Conservation (phyloP, 1,140 invertebrate genomes). For the Plodia interpunctella region DNA sequence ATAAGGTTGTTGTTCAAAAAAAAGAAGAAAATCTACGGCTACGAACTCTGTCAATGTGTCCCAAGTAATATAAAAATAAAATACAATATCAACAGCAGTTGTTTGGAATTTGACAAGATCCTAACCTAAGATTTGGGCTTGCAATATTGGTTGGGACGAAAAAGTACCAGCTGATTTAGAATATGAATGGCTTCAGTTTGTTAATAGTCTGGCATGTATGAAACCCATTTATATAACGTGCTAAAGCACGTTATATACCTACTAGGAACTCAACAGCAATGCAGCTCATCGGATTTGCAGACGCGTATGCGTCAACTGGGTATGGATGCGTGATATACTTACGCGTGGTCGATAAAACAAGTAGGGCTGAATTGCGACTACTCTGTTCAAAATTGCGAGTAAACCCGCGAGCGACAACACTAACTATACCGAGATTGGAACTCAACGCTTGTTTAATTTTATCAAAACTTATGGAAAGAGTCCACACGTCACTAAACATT, state of each 20-base stretch:
- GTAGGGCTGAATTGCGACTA: constrained; percentile 6
- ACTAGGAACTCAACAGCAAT: neutral
- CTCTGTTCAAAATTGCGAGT: constrained; percentile 9
- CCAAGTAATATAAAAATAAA: no score
- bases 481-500: no score
- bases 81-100: no score
- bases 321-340: constrained; percentile 15
- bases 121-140: constrained; percentile 26
- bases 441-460: no score
- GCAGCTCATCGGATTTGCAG: constrained; percentile 13
- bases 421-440: no score
- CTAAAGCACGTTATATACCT: neutral
- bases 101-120: no score
- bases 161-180: neutral
- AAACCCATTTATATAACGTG: constrained; percentile 4
- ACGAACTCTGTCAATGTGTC: no score
- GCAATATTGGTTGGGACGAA: constrained; percentile 23
- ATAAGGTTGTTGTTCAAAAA: no score
- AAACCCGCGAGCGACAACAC: neutral
- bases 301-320: constrained; percentile 11
- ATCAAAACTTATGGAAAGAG: no score
- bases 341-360: constrained; percentile 10
- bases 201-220: constrained; percentile 9
- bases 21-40: no score
- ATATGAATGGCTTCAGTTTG: constrained; percentile 16